Evolutionary conservation across 1,140 invertebrate species (phyloP).

Genomic region (Nymphalis io): DNA sequence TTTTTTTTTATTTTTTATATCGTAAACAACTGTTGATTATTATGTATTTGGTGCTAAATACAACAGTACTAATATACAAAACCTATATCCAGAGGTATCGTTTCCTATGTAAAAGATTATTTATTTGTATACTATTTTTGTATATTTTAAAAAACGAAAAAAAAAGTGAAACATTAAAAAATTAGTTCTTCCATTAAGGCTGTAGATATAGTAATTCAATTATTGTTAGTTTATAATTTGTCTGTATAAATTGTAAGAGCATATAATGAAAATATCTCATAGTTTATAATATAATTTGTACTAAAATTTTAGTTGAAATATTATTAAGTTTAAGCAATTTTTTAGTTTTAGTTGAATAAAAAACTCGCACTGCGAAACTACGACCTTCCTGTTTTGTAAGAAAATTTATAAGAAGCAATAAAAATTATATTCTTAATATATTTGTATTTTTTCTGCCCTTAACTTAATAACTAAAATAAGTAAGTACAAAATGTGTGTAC

Average conservation of each 20-base stretch:
- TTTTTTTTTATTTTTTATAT: not conserved
- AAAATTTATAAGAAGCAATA: slow-evolving; percentile 77
- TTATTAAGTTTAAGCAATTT: slow-evolving; percentile 54
- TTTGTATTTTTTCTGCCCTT: slow-evolving; percentile 32
- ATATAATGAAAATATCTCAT: slow-evolving; percentile 73
- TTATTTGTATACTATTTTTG: slow-evolving; percentile 76
- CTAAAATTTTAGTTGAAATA: slow-evolving; percentile 53
- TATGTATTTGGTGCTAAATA: slow-evolving; percentile 50
- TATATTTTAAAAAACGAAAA: slow-evolving; percentile 63
- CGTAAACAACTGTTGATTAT: not conserved
- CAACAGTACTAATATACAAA: not conserved
- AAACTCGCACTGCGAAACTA: slow-evolving; percentile 71
- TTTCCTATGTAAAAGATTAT: slow-evolving; percentile 76
- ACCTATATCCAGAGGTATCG: slow-evolving; percentile 25
- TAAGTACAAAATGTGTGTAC: too few relatives aligned
- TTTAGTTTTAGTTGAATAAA: slow-evolving; percentile 52
- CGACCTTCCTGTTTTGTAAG: slow-evolving; percentile 75
- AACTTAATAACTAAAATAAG: not conserved
- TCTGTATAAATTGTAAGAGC: slow-evolving; percentile 75
- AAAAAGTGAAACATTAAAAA: slow-evolving; percentile 46
- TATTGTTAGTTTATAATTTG: slow-evolving; percentile 55
- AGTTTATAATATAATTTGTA: slow-evolving; percentile 68
- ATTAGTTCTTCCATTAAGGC: slow-evolving; percentile 67
- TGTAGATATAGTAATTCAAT: slow-evolving; percentile 66
- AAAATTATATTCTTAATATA: slow-evolving; percentile 71